Base-by-base conservation (phyloP, 2,888 invertebrate species). In the Chrysolina oricalcia region DNA sequence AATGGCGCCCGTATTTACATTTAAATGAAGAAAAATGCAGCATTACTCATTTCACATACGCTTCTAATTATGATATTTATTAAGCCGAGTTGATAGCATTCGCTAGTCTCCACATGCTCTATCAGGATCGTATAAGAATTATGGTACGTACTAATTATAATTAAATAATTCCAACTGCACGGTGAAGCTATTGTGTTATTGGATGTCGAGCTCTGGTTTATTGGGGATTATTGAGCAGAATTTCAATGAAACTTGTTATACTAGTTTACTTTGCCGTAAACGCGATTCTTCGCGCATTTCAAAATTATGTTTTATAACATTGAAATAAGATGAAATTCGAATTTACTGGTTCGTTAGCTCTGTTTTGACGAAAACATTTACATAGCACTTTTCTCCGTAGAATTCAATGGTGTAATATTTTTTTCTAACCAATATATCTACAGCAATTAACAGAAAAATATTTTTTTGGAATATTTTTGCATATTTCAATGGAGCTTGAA, bases 1-100 rank as follows among this genome's bases (percentile, higher is more conserved):
- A 85, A 86, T 86, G 86, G 86, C 84, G 83, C 77, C 71, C 83
- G 75, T 83, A 86, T 86, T 86, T 86, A 84, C 86, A 86, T 86
- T 84, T 86, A 85, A 86, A 86, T 86, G 84, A 83, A 83, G 85
- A 85, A 84, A 85, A 81, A 80, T 68, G 74, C 77, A 21, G 65
- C 73, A 71, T 78, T 76, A 75, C 73, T 75, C 70, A 66, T 77
- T 71, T 71, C 40, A 67, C 43, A 48, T 27, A 69, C 66, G 73
- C 72, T 66, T 71, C 65, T 77, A 77, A 78, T 78, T 76, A 78
- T 74, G 75, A 75, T 76, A 76, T 74, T 74, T 74, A 74, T 66
- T 74, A 65, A 46, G 59, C 13, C 48, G 48, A 67, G 15, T 50
- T 67, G 67, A 67, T 23, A 48, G 67, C 67, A 35, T 67, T 67